These are phyloP conservation scores for Micrasema minimum DNA, from an alignment of 1,140 invertebrate species.

Conservation along the genomic window DNA sequence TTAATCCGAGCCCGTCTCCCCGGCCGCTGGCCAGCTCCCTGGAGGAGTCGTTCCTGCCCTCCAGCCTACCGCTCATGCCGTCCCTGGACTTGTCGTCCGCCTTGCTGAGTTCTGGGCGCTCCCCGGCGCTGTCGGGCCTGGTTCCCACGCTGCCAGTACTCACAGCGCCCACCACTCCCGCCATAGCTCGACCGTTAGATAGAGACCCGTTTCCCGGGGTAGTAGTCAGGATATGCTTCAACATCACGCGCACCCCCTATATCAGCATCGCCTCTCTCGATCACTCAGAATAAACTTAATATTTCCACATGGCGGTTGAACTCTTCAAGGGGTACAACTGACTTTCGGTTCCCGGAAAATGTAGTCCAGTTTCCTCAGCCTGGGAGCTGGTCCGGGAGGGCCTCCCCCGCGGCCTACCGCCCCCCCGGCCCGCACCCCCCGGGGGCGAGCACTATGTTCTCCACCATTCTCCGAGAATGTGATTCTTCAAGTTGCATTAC, in stretches of 20 bases:
- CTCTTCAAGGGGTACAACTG: too few species aligned
- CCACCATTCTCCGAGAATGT: constrained; percentile 24
- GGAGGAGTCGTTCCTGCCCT: constrained; percentile 57
- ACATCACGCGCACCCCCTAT: constrained; percentile 58
- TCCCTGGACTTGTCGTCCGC: constrained; percentile 55
- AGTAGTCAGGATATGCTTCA: constrained; percentile 61
- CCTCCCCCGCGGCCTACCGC: constrained; percentile 17
- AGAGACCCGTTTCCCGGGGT: constrained; percentile 44
- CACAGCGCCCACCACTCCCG: constrained; percentile 24
- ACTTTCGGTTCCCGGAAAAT: too few species aligned
- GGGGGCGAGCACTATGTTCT: neutral
- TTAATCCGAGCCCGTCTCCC: constrained; percentile 39
- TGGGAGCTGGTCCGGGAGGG: constrained; percentile 4
- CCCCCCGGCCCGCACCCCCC: constrained; percentile 13
- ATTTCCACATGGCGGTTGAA: too few species aligned
- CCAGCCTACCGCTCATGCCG: constrained; percentile 55
- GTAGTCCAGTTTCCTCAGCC: neutral
- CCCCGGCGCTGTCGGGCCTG: constrained; percentile 36
- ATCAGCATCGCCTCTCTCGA: constrained; percentile 12
- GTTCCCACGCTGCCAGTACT: neutral
- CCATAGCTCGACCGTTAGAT: constrained; percentile 40
- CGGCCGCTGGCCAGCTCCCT: constrained; percentile 25
- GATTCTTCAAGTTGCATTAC: constrained; percentile 5
- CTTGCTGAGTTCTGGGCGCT: constrained; percentile 57
- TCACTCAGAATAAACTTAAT: neutral